Evolutionary conservation across 2,113 vertebrate genomes (phyloP).

Genomic region (Scortum barcoo): DNA sequence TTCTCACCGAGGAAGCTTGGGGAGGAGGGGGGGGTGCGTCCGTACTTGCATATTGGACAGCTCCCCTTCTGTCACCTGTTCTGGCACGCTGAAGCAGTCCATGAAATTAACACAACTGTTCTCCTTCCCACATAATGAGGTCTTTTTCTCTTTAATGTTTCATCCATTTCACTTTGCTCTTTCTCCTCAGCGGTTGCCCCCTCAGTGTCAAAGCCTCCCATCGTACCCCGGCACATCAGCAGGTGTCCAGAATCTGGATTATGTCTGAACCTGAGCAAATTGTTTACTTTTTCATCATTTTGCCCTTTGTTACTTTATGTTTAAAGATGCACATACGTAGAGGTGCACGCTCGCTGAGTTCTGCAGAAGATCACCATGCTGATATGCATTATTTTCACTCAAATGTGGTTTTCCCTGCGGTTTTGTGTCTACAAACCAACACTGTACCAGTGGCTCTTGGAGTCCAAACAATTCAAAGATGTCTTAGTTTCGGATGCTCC

Average conservation of each 20-base stretch:
- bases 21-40: slow-evolving; percentile 33
- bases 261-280: neutral
- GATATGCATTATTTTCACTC: neutral
- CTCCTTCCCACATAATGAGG: slow-evolving; percentile 49
- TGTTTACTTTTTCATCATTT: neutral
- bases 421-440: slow-evolving; percentile 23
- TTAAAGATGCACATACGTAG: neutral
- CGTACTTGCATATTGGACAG: slow-evolving; percentile 71
- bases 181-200: neutral
- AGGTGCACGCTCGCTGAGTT: neutral
- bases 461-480: neutral
- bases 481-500: slow-evolving; percentile 18
- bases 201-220: neutral
- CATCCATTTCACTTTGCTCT: slow-evolving; percentile 13
- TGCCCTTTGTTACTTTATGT: slow-evolving; percentile 17
- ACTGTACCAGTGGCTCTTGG: neutral
- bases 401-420: slow-evolving; percentile 40
- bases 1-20: slow-evolving; percentile 77
- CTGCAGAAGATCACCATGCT: slow-evolving; percentile 7
- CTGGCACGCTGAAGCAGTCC: slow-evolving; percentile 70
- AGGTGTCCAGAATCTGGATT: slow-evolving; percentile 6
- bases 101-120: slow-evolving; percentile 71
- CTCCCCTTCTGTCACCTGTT: slow-evolving; percentile 80
- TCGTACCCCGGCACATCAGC: slow-evolving; percentile 8
- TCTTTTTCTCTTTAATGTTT: slow-evolving; percentile 25